Conservation (phyloP, 2,888 invertebrate genomes). For the Nemotelus pantherinus region DNA sequence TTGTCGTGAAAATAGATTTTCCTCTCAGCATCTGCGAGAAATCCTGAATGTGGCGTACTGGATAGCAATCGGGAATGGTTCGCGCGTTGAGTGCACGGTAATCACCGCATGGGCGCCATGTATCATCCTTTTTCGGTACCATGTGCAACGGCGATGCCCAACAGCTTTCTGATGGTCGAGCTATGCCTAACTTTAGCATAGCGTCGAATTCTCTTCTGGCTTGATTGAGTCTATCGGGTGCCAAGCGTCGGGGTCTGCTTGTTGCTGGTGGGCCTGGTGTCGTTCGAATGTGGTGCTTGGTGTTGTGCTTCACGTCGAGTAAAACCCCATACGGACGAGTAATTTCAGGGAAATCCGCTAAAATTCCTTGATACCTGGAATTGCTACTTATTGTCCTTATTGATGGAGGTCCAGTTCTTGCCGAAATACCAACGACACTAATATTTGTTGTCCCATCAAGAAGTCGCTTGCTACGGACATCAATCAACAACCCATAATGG, state of each 20-base stretch:
- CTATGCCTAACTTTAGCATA: constrained; percentile 58
- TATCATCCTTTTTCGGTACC: not conserved
- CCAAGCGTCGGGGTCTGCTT: constrained; percentile 12
- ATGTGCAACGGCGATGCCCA: constrained; percentile 59
- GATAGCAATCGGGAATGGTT: not conserved
- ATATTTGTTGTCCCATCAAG: not conserved
- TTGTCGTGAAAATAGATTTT: too few species aligned
- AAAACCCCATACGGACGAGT: not conserved
- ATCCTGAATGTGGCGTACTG: constrained; percentile 39
- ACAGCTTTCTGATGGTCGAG: constrained; percentile 60
- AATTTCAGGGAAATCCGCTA: not conserved
- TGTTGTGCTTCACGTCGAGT: not conserved
- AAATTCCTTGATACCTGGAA: not conserved
- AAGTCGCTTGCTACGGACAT: not conserved
- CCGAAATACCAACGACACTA: not conserved
- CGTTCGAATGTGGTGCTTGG: not conserved
- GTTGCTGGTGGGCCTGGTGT: constrained; percentile 16
- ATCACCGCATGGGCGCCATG: constrained; percentile 55
- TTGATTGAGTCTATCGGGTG: not conserved
- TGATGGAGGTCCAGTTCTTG: not conserved
- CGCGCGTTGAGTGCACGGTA: constrained; percentile 43
- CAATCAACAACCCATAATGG: constrained; percentile 8
- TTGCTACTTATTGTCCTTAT: not conserved
- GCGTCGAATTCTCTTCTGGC: constrained; percentile 43
- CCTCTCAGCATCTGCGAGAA: too few species aligned